Evolutionary conservation across 2,113 vertebrate genomes (phyloP).

Genomic region (Anhinga anhinga): DNA sequence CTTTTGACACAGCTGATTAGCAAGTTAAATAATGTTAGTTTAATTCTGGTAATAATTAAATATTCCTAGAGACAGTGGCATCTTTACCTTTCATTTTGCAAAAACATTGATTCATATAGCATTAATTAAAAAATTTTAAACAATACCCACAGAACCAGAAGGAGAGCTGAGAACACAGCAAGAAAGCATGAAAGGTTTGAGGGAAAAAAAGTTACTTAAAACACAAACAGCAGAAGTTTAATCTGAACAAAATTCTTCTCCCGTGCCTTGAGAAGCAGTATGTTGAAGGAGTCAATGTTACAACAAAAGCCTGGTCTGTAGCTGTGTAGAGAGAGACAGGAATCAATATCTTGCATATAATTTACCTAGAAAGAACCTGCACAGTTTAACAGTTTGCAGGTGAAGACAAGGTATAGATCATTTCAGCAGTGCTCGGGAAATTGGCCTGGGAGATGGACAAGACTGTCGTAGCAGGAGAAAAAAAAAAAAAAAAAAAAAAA

Average conservation of each 20-base stretch:
- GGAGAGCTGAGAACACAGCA: background rate
- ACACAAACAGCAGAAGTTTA: background rate
- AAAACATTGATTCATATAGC: background rate
- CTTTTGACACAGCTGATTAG: background rate
- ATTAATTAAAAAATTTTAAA: background rate
- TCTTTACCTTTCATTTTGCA: background rate
- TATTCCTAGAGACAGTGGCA: background rate
- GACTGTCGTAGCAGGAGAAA: background rate
- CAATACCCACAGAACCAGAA: background rate
- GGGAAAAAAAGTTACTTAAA: background rate
- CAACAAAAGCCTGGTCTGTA: background rate
- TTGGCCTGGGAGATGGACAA: background rate
- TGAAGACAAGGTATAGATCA: background rate
- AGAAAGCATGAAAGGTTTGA: background rate
- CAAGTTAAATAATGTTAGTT: background rate
- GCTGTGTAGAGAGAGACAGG: background rate
- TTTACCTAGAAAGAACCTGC: background rate
- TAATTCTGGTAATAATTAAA: background rate
- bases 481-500: background rate
- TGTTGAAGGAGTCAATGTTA: background rate
- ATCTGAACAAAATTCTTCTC: background rate
- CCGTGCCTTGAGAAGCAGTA: background rate
- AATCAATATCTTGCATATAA: background rate
- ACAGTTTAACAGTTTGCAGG: background rate
- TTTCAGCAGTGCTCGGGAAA: background rate